phyloP scores from a whole-genome alignment of 2,888 invertebrate genomes.

The Gastrophysa polygoni region DNA sequence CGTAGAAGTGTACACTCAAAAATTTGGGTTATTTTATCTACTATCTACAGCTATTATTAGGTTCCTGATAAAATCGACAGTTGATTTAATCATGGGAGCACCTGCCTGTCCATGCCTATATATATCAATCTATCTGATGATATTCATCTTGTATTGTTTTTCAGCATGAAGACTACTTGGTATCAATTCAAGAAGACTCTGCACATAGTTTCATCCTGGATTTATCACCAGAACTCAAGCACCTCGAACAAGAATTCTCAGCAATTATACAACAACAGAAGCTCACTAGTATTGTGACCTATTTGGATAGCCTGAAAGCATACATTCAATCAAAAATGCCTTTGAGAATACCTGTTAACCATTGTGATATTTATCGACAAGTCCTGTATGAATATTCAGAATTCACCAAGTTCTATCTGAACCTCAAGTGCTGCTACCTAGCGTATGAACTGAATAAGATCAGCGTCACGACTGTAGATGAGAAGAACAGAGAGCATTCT shows the following conservation, averaged over 20 bases:
- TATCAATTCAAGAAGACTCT: constrained; percentile 31
- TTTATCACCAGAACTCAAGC: constrained; percentile 7
- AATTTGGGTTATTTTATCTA: no score
- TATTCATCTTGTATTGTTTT: no score
- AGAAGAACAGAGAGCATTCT: constrained; percentile 40
- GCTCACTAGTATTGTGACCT: constrained; percentile 27
- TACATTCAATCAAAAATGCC: constrained; percentile 31
- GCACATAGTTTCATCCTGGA: constrained; percentile 27
- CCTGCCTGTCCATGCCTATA: no score
- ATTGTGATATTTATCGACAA: constrained; percentile 35
- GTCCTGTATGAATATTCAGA: constrained; percentile 46
- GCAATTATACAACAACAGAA: constrained; percentile 8
- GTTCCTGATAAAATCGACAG: no score
- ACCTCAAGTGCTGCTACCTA: constrained; percentile 40
- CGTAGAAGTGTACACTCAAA: no score
- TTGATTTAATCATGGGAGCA: no score
- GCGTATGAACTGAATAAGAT: constrained; percentile 42
- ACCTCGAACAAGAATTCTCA: constrained; percentile 25
- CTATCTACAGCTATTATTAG: no score
- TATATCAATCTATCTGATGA: no score
- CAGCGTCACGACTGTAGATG: constrained; percentile 36
- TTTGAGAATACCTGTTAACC: constrained; percentile 21
- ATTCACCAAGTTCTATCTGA: constrained; percentile 46
- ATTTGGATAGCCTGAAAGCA: constrained; percentile 40
- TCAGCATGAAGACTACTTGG: constrained; percentile 41